phyloP scores from a whole-genome alignment of 2,113 vertebrate species.

The Lanius collurio region DNA sequence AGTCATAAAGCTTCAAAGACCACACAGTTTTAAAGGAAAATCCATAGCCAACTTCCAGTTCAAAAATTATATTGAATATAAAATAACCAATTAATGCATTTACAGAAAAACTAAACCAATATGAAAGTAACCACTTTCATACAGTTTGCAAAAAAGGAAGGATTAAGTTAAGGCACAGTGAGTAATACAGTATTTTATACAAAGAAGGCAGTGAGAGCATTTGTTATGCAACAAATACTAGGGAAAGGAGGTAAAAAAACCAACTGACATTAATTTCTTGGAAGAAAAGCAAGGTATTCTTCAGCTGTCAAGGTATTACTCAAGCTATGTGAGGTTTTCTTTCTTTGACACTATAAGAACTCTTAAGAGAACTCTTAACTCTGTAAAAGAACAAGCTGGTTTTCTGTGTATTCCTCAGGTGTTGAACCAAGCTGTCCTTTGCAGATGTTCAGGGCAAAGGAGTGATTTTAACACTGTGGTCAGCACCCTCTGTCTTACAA shows the following conservation, averaged over 20 bases:
- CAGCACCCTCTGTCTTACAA: background rate
- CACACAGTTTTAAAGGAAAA: constrained; percentile 4
- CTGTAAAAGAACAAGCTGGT: background rate
- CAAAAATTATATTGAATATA: constrained; percentile 73
- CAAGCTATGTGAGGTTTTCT: background rate
- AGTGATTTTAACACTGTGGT: background rate
- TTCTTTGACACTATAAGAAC: background rate
- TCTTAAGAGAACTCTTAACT: background rate
- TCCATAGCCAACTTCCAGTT: constrained; percentile 19
- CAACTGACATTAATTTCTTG: background rate
- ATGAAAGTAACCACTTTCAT: constrained; percentile 50
- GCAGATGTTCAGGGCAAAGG: background rate
- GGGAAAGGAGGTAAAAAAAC: background rate
- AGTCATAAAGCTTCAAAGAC: background rate
- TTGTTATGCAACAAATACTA: background rate
- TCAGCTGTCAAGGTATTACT: background rate
- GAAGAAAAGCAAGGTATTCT: background rate
- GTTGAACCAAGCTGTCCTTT: background rate
- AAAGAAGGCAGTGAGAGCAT: constrained; percentile 42
- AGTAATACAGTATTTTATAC: constrained; percentile 60
- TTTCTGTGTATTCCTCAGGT: background rate
- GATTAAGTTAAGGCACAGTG: constrained; percentile 77
- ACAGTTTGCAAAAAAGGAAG: constrained; percentile 66
- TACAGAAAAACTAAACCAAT: constrained; percentile 65
- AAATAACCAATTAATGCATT: constrained; percentile 71